These are phyloP conservation scores for Bufo gargarizans DNA, from an alignment of 2,113 vertebrate genomes.

Conservation along the genomic window DNA sequence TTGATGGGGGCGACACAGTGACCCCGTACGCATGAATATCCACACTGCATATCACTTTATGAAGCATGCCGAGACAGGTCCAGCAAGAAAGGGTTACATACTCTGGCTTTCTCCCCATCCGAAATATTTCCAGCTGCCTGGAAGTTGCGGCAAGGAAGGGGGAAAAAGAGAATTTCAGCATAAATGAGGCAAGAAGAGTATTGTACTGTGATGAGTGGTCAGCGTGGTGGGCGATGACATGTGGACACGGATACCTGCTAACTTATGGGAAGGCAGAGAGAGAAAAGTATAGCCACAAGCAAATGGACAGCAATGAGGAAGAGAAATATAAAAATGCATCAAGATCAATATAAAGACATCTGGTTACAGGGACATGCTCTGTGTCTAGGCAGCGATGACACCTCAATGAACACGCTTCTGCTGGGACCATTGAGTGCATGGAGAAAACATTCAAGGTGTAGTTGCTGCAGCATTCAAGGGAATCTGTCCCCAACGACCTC, in stretches of 20 bases:
- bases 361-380: background rate
- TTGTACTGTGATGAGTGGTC: constrained; percentile 4
- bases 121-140: constrained; percentile 97
- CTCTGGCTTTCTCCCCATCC: constrained; percentile 92
- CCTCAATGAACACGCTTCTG: background rate
- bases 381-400: background rate
- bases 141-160: constrained; percentile 73
- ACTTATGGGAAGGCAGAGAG: background rate
- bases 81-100: constrained; percentile 84
- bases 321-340: background rate
- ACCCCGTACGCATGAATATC: constrained; percentile 72
- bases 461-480: background rate
- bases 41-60: constrained; percentile 53
- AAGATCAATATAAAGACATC: constrained; percentile 2
- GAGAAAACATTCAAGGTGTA: background rate
- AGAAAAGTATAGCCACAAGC: background rate
- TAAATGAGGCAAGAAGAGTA: constrained; percentile 38
- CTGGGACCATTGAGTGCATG: background rate
- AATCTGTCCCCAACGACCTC: no score
- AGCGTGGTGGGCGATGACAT: background rate
- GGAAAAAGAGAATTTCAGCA: constrained; percentile 66
- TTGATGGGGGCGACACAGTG: background rate
- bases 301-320: background rate
- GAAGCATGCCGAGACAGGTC: constrained; percentile 70
- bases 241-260: background rate